These are phyloP conservation scores for Acanthopagrus latus DNA, from an alignment of 2,797 vertebrate species.

Conservation along the genomic window DNA sequence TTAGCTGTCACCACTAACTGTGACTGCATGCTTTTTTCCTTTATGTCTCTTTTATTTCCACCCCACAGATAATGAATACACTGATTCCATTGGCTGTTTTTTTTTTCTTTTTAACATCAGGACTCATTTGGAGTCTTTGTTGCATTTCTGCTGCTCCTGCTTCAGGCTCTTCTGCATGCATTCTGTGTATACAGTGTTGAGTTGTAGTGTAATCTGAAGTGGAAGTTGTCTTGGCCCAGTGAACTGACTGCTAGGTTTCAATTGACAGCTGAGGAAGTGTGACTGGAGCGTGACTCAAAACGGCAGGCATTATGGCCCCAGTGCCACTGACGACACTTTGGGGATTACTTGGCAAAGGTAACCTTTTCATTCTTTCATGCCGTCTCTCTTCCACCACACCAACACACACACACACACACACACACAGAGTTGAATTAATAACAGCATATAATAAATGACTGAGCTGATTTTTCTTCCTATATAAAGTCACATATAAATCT, in stretches of 20 bases:
- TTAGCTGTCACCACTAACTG: slow-evolving; percentile 78
- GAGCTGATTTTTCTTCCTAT: slow-evolving; percentile 28
- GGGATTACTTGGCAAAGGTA: slow-evolving; percentile 99
- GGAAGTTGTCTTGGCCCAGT: slow-evolving; percentile 98
- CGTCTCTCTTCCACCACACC: slow-evolving; percentile 49
- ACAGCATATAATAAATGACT: slow-evolving; percentile 32
- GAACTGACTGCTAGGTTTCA: slow-evolving; percentile 99
- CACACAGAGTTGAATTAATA: slow-evolving; percentile 23
- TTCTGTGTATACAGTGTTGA: slow-evolving; percentile 74
- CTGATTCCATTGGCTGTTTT: slow-evolving; percentile 40
- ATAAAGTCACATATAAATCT: slow-evolving; percentile 17
- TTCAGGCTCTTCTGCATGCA: slow-evolving; percentile 70
- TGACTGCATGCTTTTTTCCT: slow-evolving; percentile 79
- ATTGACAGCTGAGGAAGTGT: slow-evolving; percentile 99
- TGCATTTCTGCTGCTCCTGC: slow-evolving; percentile 47
- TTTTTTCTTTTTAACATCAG: slow-evolving; percentile 6
- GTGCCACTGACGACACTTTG: slow-evolving; percentile 99
- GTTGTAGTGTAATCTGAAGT: slow-evolving; percentile 81
- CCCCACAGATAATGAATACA: slow-evolving; percentile 39
- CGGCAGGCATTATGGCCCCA: slow-evolving; percentile 99
- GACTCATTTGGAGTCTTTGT: slow-evolving; percentile 32
- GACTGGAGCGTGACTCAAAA: slow-evolving; percentile 99
- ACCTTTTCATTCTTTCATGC: slow-evolving; percentile 99
- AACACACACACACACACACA: slow-evolving; percentile 32
- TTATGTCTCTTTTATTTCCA: slow-evolving; percentile 56